These are phyloP conservation scores for Zapus hudsonius DNA, from an alignment of 2,113 vertebrate species.

Conservation along the genomic window DNA sequence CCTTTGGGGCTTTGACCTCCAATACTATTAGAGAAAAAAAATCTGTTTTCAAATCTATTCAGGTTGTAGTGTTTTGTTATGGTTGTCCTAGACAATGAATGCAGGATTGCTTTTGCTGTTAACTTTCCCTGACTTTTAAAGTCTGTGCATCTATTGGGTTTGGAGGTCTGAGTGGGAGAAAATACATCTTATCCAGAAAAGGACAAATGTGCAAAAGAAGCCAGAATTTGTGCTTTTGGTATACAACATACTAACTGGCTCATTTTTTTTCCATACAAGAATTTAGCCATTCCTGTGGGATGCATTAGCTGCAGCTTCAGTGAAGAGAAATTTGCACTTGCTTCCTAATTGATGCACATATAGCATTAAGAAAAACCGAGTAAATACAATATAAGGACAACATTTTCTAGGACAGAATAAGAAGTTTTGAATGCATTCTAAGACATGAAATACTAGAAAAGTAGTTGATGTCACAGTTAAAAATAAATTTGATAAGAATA, in stretches of 20 bases:
- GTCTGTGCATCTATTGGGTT: neutral
- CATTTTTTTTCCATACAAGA: neutral
- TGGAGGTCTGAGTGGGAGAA: neutral
- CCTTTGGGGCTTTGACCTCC: neutral
- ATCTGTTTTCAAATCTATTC: neutral
- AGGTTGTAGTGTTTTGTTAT: neutral
- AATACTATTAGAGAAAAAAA: neutral
- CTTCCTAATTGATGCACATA: neutral
- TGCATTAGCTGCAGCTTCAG: neutral
- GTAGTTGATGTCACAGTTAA: constrained; percentile 25
- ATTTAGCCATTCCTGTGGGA: neutral
- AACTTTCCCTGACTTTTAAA: neutral
- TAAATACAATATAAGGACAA: neutral
- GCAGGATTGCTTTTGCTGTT: neutral
- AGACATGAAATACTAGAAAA: neutral
- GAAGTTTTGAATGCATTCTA: neutral
- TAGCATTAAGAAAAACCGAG: neutral
- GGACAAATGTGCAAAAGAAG: constrained; percentile 23
- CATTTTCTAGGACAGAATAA: neutral
- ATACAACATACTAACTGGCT: neutral
- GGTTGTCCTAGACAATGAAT: neutral
- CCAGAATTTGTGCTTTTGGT: neutral
- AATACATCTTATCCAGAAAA: constrained; percentile 12
- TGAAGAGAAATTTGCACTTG: neutral
- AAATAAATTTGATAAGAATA: constrained; percentile 23